phyloP scores from a whole-genome alignment of 2,888 invertebrate genomes.

The Drosophila emarginata region DNA sequence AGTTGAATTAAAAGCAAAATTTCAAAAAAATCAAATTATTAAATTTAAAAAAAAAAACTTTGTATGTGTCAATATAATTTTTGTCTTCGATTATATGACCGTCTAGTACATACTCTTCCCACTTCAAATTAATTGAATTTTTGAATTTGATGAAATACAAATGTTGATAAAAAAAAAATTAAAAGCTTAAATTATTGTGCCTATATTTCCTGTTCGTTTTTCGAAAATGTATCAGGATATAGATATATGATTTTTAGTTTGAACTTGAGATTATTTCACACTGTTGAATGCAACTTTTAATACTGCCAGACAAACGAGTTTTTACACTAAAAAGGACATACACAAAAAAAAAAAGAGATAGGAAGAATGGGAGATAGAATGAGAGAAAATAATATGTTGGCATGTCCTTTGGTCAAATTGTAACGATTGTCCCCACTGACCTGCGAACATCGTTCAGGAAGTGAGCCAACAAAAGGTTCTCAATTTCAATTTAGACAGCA shows the following conservation, averaged over 20 bases:
- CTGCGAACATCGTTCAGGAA: conserved; percentile 3
- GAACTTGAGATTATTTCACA: not conserved
- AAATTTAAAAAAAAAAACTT: too few relatives aligned
- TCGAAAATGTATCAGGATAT: too few relatives aligned
- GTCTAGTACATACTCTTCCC: too few relatives aligned
- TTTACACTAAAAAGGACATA: not conserved
- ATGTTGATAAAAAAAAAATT: not conserved
- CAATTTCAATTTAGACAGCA: conserved; percentile 64
- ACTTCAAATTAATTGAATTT: too few relatives aligned
- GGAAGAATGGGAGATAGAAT: not conserved
- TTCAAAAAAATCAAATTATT: too few relatives aligned
- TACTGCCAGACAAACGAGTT: too few relatives aligned
- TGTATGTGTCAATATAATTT: too few relatives aligned
- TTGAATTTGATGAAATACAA: too few relatives aligned
- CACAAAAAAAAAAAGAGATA: not conserved
- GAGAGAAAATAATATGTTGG: not conserved
- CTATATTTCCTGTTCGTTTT: not conserved
- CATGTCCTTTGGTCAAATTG: conserved; percentile 14
- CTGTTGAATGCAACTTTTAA: not conserved
- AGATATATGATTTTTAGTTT: not conserved
- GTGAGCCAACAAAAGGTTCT: conserved; percentile 36
- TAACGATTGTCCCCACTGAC: conserved; percentile 4
- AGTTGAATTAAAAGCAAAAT: too few relatives aligned
- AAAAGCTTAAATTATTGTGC: not conserved
- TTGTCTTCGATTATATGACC: too few relatives aligned